These are phyloP conservation scores for Alcedo quadribrachys DNA, from an alignment of 2,797 vertebrate genomes.

Conservation along the genomic window DNA sequence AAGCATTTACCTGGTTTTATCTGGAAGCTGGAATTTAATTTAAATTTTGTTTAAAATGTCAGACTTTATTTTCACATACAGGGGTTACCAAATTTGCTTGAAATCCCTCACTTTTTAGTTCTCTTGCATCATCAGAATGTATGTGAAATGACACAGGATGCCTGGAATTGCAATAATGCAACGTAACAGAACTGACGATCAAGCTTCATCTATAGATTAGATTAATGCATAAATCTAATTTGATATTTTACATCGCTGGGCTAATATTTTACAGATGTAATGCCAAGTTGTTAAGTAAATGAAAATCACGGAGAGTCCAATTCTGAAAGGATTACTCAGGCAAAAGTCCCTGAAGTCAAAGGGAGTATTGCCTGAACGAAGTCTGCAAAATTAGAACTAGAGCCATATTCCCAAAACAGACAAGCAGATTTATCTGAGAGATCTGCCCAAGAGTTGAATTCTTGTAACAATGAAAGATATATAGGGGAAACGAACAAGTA, in stretches of 20 bases:
- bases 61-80: neutral
- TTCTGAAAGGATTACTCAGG: constrained; percentile 70
- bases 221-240: constrained; percentile 54
- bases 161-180: constrained; percentile 36
- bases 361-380: constrained; percentile 56
- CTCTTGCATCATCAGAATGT: constrained; percentile 20
- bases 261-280: constrained; percentile 69
- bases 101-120: neutral
- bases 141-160: constrained; percentile 15
- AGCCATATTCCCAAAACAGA: constrained; percentile 67
- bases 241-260: constrained; percentile 42
- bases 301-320: constrained; percentile 50
- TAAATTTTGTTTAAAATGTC: neutral
- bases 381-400: constrained; percentile 66
- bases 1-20: neutral
- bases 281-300: constrained; percentile 70
- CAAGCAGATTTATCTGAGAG: constrained; percentile 57
- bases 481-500: constrained; percentile 47
- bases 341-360: constrained; percentile 69
- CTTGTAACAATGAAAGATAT: constrained; percentile 71
- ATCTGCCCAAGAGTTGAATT: constrained; percentile 71
- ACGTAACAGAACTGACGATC: constrained; percentile 37
- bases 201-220: constrained; percentile 47
- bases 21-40: neutral
- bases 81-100: neutral